Percentiles rank a stretch among this genome's conserved stretches.
phyloP scores from a whole-genome alignment of 2,797 vertebrate genomes.

The Lepus townsendii region DNA sequence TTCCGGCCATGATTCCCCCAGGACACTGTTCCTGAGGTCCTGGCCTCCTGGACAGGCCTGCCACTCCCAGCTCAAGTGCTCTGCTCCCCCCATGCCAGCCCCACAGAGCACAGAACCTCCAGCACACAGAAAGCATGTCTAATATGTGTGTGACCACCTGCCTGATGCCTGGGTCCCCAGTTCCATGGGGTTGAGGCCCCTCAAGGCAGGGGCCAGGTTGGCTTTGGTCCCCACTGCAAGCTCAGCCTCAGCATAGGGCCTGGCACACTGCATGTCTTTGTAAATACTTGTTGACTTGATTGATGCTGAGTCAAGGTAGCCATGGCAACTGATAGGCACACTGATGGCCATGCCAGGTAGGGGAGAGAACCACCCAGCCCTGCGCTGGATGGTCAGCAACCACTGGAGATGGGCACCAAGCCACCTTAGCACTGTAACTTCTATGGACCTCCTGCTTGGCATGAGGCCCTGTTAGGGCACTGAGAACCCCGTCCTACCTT shows the following conservation, averaged over 20 bases:
- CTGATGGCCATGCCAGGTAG: background rate
- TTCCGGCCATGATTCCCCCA: background rate
- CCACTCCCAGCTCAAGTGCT: background rate
- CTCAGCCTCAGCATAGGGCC: background rate
- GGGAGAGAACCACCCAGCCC: background rate
- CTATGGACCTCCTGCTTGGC: background rate
- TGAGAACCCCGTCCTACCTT: background rate
- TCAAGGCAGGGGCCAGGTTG: background rate
- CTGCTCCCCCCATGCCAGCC: background rate
- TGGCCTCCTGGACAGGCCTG: background rate
- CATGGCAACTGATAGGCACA: fast-evolving
- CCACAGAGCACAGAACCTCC: fast-evolving
- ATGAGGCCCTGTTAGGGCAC: background rate
- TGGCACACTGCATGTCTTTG: background rate
- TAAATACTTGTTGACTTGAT: background rate
- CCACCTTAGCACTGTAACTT: fast-evolving
- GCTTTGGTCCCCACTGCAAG: background rate
- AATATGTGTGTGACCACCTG: background rate
- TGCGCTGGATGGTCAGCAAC: background rate
- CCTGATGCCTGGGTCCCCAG: fast-evolving
- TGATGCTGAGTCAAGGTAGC: background rate
- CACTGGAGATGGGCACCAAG: background rate
- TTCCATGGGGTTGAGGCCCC: background rate
- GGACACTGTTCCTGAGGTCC: background rate
- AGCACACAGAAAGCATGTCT: fast-evolving